Conservation (phyloP, 2,113 vertebrate genomes). For the Eurypyga helias region DNA sequence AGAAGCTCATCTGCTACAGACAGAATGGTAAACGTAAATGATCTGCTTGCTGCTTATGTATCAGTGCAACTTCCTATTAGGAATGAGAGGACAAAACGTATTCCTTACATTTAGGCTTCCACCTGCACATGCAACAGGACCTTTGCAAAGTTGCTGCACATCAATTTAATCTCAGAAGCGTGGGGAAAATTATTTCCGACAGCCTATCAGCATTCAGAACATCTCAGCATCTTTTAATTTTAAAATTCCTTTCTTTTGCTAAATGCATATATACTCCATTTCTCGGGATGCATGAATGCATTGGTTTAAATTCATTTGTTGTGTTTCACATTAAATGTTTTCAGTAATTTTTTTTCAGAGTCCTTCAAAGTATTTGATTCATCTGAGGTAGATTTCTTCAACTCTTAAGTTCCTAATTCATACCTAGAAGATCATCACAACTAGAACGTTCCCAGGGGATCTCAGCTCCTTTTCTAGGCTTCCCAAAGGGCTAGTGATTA, state of each 20-base stretch:
- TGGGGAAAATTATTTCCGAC: background rate
- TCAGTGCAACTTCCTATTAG: background rate
- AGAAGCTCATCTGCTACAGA: background rate
- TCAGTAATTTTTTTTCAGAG: background rate
- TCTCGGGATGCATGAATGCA: background rate
- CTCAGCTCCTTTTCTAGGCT: background rate
- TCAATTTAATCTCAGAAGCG: background rate
- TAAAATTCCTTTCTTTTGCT: background rate
- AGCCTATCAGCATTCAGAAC: background rate
- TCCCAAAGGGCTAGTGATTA: background rate
- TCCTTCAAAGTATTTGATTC: background rate
- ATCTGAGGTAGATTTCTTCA: background rate
- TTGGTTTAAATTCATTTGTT: background rate
- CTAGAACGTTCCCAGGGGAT: background rate
- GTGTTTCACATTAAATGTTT: background rate
- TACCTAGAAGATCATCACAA: background rate
- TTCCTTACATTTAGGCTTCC: background rate
- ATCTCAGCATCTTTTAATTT: background rate
- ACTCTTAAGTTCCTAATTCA: background rate
- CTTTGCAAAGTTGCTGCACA: background rate
- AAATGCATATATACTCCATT: background rate
- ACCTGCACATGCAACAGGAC: background rate
- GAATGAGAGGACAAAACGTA: background rate
- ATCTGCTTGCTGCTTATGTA: background rate
- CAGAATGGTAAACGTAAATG: background rate